These are phyloP conservation scores for Parnassius orleans DNA, from an alignment of 2,888 invertebrate species.

Conservation along the genomic window DNA sequence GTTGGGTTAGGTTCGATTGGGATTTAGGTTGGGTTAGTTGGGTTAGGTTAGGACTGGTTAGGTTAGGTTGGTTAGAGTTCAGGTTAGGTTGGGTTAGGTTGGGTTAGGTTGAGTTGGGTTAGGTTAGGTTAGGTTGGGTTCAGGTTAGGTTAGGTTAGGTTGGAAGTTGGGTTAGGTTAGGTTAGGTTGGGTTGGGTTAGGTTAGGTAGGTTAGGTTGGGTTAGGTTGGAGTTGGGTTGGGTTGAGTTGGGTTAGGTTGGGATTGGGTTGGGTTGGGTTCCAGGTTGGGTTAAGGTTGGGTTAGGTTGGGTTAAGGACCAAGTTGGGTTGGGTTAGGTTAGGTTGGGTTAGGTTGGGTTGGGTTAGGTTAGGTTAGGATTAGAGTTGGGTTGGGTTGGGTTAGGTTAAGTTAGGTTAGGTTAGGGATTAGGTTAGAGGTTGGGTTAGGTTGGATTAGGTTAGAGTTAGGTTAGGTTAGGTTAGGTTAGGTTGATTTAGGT, in stretches of 20 bases:
- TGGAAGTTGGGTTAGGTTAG: conserved; percentile 30
- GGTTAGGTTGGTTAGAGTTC: conserved; percentile 37
- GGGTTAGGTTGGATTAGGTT: no score
- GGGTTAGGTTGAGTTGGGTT: conserved; percentile 34
- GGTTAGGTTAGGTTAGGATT: conserved; percentile 8
- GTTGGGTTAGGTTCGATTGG: conserved; percentile 35
- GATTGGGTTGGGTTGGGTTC: no score
- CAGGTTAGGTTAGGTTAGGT: conserved; percentile 34
- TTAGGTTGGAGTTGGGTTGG: no score
- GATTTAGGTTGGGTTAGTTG: conserved; percentile 34
- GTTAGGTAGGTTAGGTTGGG: no score
- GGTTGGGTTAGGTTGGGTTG: conserved; percentile 1
- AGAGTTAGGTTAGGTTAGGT: no score
- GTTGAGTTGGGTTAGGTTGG: no score
- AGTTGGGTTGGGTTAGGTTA: conserved; percentile 3
- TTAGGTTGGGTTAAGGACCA: conserved; percentile 1
- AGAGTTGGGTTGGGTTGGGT: conserved; percentile 5
- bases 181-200: conserved; percentile 27
- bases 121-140: conserved; percentile 29
- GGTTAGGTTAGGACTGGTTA: conserved; percentile 38
- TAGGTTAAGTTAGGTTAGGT: conserved; percentile 10
- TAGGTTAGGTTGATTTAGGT: no score
- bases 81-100: conserved; percentile 27
- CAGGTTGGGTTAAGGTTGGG: no score
- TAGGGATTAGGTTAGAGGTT: no score